Evolutionary conservation across 2,113 vertebrate species (phyloP).

Genomic region (Cochlearius cochlearius): DNA sequence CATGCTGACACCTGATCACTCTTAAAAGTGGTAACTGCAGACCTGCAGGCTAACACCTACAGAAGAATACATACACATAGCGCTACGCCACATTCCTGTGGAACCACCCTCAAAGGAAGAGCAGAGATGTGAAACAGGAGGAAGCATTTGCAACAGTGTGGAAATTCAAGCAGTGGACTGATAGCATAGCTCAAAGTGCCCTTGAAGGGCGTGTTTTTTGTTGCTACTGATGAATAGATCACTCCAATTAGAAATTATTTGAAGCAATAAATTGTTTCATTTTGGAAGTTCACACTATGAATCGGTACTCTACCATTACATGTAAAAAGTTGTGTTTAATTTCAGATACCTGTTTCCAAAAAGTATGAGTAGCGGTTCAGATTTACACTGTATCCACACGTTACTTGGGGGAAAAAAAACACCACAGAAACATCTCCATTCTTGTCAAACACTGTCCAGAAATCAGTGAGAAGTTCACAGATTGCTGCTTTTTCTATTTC

Average conservation of each 20-base stretch:
- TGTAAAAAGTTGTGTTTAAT: not conserved
- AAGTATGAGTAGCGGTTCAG: not conserved
- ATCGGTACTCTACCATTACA: not conserved
- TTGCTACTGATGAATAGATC: not conserved
- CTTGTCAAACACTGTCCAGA: not conserved
- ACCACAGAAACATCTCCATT: not conserved
- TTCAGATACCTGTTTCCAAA: not conserved
- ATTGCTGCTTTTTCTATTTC: not conserved
- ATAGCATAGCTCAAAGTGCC: not conserved
- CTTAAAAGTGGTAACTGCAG: not conserved
- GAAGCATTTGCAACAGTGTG: not conserved
- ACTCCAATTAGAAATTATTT: not conserved
- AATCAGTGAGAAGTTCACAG: not conserved
- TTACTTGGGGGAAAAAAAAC: not conserved
- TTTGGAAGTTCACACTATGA: not conserved
- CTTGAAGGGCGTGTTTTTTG: not conserved
- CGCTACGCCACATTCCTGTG: rapidly evolving
- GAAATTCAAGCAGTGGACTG: not conserved
- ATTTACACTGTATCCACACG: not conserved
- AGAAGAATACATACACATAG: not conserved
- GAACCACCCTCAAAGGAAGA: not conserved
- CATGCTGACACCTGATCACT: not conserved
- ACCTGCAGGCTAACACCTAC: not conserved
- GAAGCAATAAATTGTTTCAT: not conserved
- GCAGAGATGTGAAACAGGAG: not conserved